A percentile compares a stretch with the other conserved stretches of the same genome.
Evolutionary conservation across 2,113 vertebrate species (phyloP).

Genomic region (Uropsilus gracilis): DNA sequence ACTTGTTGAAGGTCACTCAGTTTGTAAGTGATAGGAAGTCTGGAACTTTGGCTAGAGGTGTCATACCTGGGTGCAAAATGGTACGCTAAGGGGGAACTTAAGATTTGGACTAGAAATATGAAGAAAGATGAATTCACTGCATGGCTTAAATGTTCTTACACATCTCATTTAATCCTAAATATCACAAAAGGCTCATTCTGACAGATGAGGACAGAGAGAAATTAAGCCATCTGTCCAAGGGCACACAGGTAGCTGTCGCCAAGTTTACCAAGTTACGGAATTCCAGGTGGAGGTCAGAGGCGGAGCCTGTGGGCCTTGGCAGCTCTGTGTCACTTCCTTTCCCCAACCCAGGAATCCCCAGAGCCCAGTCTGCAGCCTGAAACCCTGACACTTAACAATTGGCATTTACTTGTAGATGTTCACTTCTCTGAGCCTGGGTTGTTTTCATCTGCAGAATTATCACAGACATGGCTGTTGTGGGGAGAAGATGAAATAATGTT

Average conservation of each 20-base stretch:
- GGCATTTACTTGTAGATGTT: not conserved
- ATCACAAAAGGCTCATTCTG: not conserved
- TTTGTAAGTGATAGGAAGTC: not conserved
- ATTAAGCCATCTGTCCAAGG: not conserved
- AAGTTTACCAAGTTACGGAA: not conserved
- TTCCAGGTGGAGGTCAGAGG: too few species aligned
- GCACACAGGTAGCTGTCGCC: not conserved
- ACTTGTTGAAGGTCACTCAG: not conserved
- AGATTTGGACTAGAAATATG: not conserved
- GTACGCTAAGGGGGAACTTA: not conserved
- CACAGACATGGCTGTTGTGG: not conserved
- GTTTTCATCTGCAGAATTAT: not conserved
- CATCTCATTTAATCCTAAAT: not conserved
- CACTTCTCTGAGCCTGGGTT: not conserved
- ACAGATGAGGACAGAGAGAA: not conserved
- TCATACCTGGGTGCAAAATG: not conserved
- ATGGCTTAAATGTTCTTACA: not conserved
- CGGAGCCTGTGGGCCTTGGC: not conserved
- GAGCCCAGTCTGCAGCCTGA: not conserved
- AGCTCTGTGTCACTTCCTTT: not conserved
- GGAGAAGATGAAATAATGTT: not conserved
- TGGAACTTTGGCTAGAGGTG: not conserved
- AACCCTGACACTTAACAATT: not conserved
- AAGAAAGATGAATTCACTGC: not conserved
- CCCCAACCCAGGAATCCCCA: not conserved